A percentile compares a stretch with the other conserved stretches of the same genome.
phyloP scores from a whole-genome alignment of 2,888 invertebrate genomes.

The Dione juno region DNA sequence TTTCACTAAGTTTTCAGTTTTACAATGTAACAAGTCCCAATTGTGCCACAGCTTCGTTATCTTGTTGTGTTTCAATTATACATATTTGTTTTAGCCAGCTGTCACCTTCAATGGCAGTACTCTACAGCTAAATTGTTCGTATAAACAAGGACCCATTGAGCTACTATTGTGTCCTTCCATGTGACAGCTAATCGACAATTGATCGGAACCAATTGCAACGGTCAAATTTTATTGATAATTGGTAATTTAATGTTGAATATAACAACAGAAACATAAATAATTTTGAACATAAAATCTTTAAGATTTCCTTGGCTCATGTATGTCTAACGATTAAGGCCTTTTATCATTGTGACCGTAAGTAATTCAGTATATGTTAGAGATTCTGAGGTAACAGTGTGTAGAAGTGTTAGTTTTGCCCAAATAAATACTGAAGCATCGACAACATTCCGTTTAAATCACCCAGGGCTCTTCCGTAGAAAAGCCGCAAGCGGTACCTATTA shows the following conservation, averaged over 20 bases:
- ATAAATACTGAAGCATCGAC: too few species aligned
- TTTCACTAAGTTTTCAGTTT: too few species aligned
- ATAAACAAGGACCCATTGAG: constrained; percentile 19
- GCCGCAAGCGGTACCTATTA: too few species aligned
- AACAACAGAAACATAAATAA: background rate
- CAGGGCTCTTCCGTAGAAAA: too few species aligned
- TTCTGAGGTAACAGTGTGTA: too few species aligned
- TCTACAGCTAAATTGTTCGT: constrained; percentile 16
- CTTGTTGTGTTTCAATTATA: constrained; percentile 14
- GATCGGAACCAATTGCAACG: constrained; percentile 9
- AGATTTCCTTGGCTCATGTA: too few species aligned
- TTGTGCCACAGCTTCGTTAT: background rate
- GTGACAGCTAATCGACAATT: constrained; percentile 20
- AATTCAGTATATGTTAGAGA: too few species aligned
- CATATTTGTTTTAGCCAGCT: constrained; percentile 14
- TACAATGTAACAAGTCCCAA: background rate
- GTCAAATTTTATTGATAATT: constrained; percentile 11
- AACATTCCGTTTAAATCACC: too few species aligned
- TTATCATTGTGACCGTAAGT: too few species aligned
- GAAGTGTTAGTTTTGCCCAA: too few species aligned
- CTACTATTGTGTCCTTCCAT: constrained; percentile 17
- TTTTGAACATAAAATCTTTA: too few species aligned
- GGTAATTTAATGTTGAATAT: background rate
- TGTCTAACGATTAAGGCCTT: too few species aligned
- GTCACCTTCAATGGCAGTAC: constrained; percentile 11